A percentile compares a stretch with the other conserved stretches of the same genome.
phyloP scores from a whole-genome alignment of 1,140 invertebrate species.

The Scylla paramamosain region DNA sequence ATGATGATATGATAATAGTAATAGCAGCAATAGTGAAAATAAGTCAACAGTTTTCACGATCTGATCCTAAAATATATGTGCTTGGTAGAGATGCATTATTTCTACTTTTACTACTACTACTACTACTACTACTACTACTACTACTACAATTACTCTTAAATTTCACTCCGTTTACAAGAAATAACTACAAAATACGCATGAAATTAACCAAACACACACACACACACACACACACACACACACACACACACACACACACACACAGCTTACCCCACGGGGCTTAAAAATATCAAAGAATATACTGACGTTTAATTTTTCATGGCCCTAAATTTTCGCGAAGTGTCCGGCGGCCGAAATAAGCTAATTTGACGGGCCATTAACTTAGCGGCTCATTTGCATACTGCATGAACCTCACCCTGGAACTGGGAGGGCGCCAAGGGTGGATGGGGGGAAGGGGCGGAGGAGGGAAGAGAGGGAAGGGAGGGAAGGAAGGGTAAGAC shows the following conservation, averaged over 20 bases:
- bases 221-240: constrained; percentile 20
- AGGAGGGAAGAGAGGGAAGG: not conserved
- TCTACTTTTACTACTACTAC: too few species aligned
- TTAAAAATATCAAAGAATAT: constrained; percentile 12
- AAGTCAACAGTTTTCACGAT: too few species aligned
- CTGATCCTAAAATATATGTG: too few species aligned
- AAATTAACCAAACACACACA: not conserved
- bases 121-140: too few species aligned
- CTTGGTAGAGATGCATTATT: too few species aligned
- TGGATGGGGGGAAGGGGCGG: not conserved
- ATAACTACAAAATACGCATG: not conserved
- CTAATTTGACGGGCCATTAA: not conserved
- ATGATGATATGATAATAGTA: too few species aligned
- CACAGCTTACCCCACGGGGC: not conserved
- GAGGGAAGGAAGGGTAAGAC: not conserved
- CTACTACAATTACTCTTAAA: too few species aligned
- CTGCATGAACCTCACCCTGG: not conserved
- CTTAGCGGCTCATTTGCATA: not conserved
- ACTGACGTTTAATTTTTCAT: not conserved
- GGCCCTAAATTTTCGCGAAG: not conserved
- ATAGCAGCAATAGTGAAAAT: too few species aligned
- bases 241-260: constrained; percentile 7
- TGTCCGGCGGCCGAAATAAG: not conserved
- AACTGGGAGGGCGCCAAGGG: not conserved
- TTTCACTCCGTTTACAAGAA: too few species aligned